Conservation (phyloP, 64 coral and sea anemone genomes). For the Stylophora pistillata region DNA sequence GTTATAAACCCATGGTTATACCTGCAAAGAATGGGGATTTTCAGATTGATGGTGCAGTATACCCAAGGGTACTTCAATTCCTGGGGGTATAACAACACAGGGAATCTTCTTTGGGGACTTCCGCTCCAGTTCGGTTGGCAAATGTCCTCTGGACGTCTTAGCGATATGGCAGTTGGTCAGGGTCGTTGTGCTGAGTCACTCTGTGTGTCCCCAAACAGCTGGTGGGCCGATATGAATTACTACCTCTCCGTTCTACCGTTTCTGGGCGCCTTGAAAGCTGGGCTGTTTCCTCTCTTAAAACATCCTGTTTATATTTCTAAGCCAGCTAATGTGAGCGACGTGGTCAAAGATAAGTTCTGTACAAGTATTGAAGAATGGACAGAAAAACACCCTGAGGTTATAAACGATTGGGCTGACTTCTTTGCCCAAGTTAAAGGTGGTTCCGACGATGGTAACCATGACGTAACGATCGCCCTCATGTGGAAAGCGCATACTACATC, state of each 20-base stretch:
- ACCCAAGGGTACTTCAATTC: conserved; percentile 56
- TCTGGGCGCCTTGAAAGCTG: conserved; percentile 74
- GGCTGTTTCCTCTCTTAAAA: conserved; percentile 20
- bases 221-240: conserved; percentile 97
- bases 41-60: conserved; percentile 60
- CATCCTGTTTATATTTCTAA: conserved; percentile 56
- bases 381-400: conserved; percentile 37
- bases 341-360: conserved; percentile 64
- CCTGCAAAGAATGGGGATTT: conserved; percentile 68
- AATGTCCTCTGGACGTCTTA: conserved; percentile 52
- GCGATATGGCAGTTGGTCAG: background rate
- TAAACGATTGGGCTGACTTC: conserved; percentile 65
- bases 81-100: conserved; percentile 88
- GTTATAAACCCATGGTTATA: conserved; percentile 78
- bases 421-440: conserved; percentile 45
- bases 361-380: conserved; percentile 53
- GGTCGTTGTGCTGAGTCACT: background rate
- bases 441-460: conserved; percentile 10
- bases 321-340: conserved; percentile 52
- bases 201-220: conserved; percentile 65
- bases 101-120: conserved; percentile 87
- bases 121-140: conserved; percentile 93
- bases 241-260: conserved; percentile 82
- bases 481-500: conserved; percentile 79
- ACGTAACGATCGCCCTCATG: conserved; percentile 42